A percentile compares a stretch with the other conserved stretches of the same genome.
phyloP scores from a whole-genome alignment of 2,113 vertebrate genomes.

The Pardalotus punctatus region DNA sequence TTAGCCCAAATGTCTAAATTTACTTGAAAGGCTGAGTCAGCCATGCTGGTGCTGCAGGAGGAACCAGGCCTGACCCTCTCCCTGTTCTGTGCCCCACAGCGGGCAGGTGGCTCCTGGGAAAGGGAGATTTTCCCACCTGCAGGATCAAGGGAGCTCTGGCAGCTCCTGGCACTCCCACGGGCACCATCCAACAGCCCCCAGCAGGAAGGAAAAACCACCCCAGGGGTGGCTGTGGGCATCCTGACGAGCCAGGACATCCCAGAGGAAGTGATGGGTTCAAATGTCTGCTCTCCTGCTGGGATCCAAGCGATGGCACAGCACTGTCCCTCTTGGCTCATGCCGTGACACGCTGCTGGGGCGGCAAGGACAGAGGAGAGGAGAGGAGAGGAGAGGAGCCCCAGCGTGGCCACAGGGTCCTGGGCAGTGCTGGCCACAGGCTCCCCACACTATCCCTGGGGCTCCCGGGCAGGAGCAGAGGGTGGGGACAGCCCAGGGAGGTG shows the following conservation, averaged over 20 bases:
- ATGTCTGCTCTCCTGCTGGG: not conserved
- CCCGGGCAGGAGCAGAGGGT: too few species aligned
- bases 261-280: too few species aligned
- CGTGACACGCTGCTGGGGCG: accelerated
- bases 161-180: not conserved
- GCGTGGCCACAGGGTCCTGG: accelerated
- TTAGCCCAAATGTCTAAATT: not conserved
- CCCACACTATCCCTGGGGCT: not conserved
- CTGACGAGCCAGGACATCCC: too few species aligned
- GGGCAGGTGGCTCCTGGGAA: not conserved
- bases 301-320: accelerated
- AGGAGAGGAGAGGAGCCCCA: not conserved
- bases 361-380: not conserved
- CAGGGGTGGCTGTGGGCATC: accelerated
- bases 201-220: not conserved
- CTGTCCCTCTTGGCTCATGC: not conserved
- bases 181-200: too few species aligned
- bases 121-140: accelerated
- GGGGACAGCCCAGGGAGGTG: not conserved
- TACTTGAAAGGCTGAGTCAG: not conserved
- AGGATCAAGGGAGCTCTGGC: not conserved
- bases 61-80: accelerated
- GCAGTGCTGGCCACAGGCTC: too few species aligned
- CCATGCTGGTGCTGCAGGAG: not conserved
- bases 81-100: accelerated